phyloP scores from a whole-genome alignment of 2,888 invertebrate species.

The Dendrolimus pini region DNA sequence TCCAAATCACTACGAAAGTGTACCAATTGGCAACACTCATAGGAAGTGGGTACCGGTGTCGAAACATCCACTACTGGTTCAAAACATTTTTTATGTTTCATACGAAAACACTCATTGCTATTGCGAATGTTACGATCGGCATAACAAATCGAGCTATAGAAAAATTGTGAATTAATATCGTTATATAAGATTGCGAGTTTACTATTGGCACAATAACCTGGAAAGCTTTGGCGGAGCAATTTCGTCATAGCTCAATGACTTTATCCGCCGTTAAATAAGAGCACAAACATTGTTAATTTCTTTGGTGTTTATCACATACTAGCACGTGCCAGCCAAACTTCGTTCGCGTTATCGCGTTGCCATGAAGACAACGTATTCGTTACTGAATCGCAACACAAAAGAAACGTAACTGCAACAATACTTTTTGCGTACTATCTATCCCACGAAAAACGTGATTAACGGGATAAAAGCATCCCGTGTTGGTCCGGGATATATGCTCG shows the following conservation, averaged over 20 bases:
- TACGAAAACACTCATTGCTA: constrained; percentile 4
- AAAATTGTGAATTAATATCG: not conserved
- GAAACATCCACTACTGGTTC: constrained; percentile 20
- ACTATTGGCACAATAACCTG: not conserved
- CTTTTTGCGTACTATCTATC: too few relatives aligned
- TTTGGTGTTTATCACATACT: too few relatives aligned
- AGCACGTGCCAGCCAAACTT: too few relatives aligned
- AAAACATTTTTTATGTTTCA: constrained; percentile 7
- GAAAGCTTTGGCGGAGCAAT: not conserved
- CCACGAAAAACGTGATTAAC: too few relatives aligned
- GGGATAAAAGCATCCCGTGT: too few relatives aligned
- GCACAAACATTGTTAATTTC: too few relatives aligned
- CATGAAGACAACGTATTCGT: too few relatives aligned
- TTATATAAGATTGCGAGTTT: not conserved
- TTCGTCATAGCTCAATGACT: not conserved
- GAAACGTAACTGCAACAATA: too few relatives aligned
- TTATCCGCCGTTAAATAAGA: too few relatives aligned
- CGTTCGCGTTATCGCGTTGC: too few relatives aligned
- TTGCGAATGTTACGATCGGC: not conserved
- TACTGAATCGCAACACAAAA: too few relatives aligned
- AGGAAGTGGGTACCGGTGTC: constrained; percentile 47
- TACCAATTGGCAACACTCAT: constrained; percentile 52
- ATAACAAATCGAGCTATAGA: not conserved
- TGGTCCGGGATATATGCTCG: too few relatives aligned
- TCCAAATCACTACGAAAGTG: constrained; percentile 22